Evolutionary conservation across 1,140 invertebrate genomes (phyloP), one percentile per base, ranked within the genome.

Genomic region (Tetranychus urticae): DNA sequence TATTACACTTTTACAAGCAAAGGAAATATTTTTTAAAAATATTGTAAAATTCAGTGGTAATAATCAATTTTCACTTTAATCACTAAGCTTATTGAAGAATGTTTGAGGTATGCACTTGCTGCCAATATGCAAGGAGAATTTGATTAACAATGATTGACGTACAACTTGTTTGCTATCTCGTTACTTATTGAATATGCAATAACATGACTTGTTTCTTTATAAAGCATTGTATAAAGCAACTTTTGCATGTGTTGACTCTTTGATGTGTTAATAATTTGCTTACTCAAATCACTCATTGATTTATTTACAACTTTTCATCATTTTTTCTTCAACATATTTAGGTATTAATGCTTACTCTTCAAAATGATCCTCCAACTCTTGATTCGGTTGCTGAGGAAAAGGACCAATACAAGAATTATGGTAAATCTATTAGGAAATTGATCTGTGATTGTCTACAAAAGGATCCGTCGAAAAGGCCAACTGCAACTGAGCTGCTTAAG

Each of bases 401-500:
- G 71, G 93, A 97, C 70, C 93, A 97, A 71, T 98, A 97, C 69
- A 96, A 94, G 75, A 82, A 82, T 7, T 98, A 97, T 70, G 89
- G 94, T 36, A 97, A 96, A 76, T 89, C 87, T 48, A 94, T 98
- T 75, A 78, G 91, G 42, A 93, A 92, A 75, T 86, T 96, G 82
- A 90, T 96, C 57, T 77, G 82, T 12, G 88, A 93, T 70, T 94
- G 91, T 72, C 75, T 96, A 46, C 88, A 94, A 73, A 96, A 96
- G 73, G 89, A 94, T 73, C 87, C 90, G 13, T 77, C 84, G 6
- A 96, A 93, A 72, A 79, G 90, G 62, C 92, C 93, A 13, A 90
- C 92, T 10, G 93, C 96, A 37, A 87, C 86, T n/a, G 92, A 98
- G 75, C 75, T 99, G 45, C 73, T 99, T 10, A 98, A 98, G 73